A percentile compares a stretch with the other conserved stretches of the same genome.
phyloP scores from a whole-genome alignment of 2,797 vertebrate species.

The Balearica regulorum region DNA sequence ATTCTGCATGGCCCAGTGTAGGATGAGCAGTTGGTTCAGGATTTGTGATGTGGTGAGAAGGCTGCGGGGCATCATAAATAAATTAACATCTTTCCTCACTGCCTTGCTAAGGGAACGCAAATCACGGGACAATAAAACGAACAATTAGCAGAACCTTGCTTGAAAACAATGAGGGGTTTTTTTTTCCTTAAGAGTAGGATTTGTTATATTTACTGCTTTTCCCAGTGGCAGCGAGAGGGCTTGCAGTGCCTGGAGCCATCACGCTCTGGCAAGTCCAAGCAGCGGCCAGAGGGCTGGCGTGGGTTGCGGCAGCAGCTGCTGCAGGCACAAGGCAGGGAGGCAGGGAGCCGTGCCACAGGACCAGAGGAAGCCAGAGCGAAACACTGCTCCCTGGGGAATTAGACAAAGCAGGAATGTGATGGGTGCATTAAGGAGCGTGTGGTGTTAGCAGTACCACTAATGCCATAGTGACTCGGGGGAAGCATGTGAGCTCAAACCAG shows the following conservation, averaged over 20 bases:
- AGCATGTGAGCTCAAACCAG: neutral
- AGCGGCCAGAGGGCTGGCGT: fast-evolving
- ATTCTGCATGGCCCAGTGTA: slow-evolving; percentile 72
- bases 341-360: fast-evolving
- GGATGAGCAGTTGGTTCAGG: slow-evolving; percentile 50
- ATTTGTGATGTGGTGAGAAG: slow-evolving; percentile 62
- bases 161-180: fast-evolving
- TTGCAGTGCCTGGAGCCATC: neutral
- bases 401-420: neutral
- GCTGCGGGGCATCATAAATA: slow-evolving; percentile 49
- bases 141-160: neutral
- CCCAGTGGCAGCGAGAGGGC: fast-evolving
- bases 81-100: neutral
- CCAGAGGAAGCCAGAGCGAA: neutral
- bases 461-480: neutral
- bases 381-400: neutral
- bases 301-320: neutral
- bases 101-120: neutral
- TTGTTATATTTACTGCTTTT: neutral
- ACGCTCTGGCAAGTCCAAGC: neutral
- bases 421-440: too few relatives aligned
- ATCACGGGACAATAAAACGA: neutral
- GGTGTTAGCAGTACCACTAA: neutral
- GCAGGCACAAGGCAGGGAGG: neutral
- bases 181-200: neutral